Evolutionary conservation across 92 coral and sea anemone genomes (phyloP), one percentile per base, ranked within the genome.

Genomic region (Pocillopora grandis): DNA sequence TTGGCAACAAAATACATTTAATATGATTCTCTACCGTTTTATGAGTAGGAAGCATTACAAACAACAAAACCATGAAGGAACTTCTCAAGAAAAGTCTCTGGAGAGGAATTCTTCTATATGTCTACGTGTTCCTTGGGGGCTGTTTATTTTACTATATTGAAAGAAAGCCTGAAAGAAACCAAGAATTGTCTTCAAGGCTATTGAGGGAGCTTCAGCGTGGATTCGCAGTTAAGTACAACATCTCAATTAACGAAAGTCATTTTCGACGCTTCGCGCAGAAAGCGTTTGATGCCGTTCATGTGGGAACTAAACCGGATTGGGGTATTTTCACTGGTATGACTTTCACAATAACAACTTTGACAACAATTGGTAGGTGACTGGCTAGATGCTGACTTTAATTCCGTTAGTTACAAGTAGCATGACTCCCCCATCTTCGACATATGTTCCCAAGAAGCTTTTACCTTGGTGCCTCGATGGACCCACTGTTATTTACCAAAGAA

Each of bases 221-320:
- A 23, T 70, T 80, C 14, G 19, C 76, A 5, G 31, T 9, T 27
- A 33, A 80, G 58, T 80, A 12, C 33, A 80, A 80, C 65, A 66
- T 80, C 59, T 80, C 84, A 56, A 80, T 80, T 17, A 70, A 69
- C 66, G 84, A 67, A 31, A 80, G 84, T 16, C 76, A 69, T 67
- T 80, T 80, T 27, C 27, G 55, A 17, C 12, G 72, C 3, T 80
- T 80, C 76, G 70, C 35, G 76, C 76, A 80, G n/a, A 36, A 69
- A 57, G 84, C 84, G 33, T 80, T 67, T 36, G 57, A 68, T 0
- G 58, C 35, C 21, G 84, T 80, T 27, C 68, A 21, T 1, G 36
- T 31, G 11, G 58, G 84, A 18, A 80, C 68, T 11, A 80, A 67
- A 80, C 1, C 62, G 8, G 84, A 80, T 49, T 80, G 84, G 84